phyloP scores from a whole-genome alignment of 1,140 invertebrate species.

The Diachasma alloeum region DNA sequence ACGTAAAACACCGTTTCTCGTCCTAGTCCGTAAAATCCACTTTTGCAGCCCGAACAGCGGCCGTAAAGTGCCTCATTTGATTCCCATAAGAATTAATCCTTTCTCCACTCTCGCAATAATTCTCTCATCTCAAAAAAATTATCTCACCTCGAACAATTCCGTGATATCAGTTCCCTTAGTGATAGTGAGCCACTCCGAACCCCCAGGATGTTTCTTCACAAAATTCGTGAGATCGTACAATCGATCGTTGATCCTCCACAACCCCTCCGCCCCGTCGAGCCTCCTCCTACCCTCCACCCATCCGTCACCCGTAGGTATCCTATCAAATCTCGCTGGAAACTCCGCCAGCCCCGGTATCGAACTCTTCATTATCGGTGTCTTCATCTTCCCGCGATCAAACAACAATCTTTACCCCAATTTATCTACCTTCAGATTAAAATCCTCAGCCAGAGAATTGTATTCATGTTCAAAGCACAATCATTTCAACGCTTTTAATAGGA shows the following conservation, averaged over 20 bases:
- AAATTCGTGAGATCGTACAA: slow-evolving; percentile 80
- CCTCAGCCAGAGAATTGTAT: no score
- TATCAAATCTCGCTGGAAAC: slow-evolving; percentile 33
- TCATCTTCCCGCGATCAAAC: slow-evolving; percentile 18
- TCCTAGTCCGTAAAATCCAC: no score
- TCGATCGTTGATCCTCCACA: slow-evolving; percentile 80
- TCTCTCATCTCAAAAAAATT: neutral
- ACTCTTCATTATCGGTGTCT: slow-evolving; percentile 37
- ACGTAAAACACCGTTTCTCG: no score
- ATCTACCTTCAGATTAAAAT: no score
- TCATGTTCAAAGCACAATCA: no score
- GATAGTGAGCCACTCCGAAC: slow-evolving; percentile 75
- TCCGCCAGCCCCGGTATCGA: slow-evolving; percentile 48
- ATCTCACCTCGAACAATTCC: slow-evolving; percentile 73
- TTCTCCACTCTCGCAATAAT: no score
- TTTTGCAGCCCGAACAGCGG: no score
- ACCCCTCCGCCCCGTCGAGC: slow-evolving; percentile 77
- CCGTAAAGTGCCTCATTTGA: no score
- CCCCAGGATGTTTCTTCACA: slow-evolving; percentile 79
- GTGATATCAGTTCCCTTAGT: slow-evolving; percentile 81
- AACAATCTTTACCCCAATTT: no score
- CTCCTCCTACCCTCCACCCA: slow-evolving; percentile 70
- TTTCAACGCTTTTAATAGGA: no score
- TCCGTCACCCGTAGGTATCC: slow-evolving; percentile 34
- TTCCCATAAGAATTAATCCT: no score